phyloP scores from a whole-genome alignment of 2,113 vertebrate genomes.

The Montifringilla adamsi region DNA sequence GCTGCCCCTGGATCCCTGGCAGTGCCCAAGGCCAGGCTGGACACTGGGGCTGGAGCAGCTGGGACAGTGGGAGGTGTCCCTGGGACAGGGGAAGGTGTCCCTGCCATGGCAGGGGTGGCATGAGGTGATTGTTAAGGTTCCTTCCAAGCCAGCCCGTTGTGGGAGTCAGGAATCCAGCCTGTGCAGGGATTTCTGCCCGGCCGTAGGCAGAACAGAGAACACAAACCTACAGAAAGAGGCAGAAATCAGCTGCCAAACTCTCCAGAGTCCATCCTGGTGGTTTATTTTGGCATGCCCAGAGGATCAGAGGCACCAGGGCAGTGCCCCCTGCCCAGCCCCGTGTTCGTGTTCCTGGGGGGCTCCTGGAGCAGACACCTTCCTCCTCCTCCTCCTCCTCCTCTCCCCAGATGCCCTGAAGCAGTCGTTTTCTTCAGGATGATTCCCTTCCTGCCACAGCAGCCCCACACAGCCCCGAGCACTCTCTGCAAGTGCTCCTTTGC shows the following conservation, averaged over 20 bases:
- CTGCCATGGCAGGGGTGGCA: neutral
- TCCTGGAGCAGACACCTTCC: neutral
- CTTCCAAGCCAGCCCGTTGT: too few species aligned
- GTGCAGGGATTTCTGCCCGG: fast-evolving
- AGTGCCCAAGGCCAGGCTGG: neutral
- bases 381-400: neutral
- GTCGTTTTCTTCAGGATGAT: neutral
- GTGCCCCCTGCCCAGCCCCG: neutral
- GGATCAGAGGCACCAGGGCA: fast-evolving
- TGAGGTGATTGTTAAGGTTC: fast-evolving
- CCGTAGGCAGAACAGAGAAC: fast-evolving
- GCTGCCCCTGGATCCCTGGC: neutral
- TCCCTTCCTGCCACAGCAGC: neutral
- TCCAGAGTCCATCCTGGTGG: fast-evolving
- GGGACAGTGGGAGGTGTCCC: fast-evolving
- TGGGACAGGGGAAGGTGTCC: neutral
- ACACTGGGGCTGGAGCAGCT: neutral
- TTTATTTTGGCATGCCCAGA: fast-evolving
- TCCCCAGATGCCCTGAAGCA: neutral
- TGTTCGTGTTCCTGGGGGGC: fast-evolving
- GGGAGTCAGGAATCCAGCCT: neutral
- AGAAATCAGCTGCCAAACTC: neutral
- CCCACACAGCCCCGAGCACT: neutral
- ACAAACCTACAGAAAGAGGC: neutral
- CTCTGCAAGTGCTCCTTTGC: neutral